Percentiles rank a stretch among this genome's conserved stretches.
Conservation (phyloP, 2,888 invertebrate species). For the Gonocerus acuteangulatus region DNA sequence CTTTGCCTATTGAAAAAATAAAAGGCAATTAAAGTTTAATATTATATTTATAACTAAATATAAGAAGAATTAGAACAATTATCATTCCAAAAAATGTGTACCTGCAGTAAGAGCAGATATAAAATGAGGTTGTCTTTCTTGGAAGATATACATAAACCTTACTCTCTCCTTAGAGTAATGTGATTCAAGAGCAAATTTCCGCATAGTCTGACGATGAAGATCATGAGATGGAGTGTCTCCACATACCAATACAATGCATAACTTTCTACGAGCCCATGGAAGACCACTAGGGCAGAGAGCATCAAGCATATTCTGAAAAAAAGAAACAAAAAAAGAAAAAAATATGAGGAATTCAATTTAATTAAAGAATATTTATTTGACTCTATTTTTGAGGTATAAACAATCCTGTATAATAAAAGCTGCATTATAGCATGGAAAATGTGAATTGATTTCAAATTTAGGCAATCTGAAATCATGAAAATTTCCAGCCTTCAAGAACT, state of each 20-base stretch:
- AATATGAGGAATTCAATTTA: constrained; percentile 4
- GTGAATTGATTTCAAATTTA: too few relatives aligned
- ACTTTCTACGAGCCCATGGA: constrained; percentile 63
- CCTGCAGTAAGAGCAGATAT: constrained; percentile 58
- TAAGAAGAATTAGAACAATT: neutral
- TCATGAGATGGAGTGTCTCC: constrained; percentile 55
- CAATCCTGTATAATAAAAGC: too few relatives aligned
- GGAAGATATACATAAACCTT: constrained; percentile 77
- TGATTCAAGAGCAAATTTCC: constrained; percentile 62
- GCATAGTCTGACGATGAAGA: constrained; percentile 58
- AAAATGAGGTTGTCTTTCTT: constrained; percentile 75
- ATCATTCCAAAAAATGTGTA: too few relatives aligned
- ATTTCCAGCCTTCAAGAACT: too few relatives aligned
- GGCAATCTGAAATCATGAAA: too few relatives aligned
- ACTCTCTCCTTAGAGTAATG: constrained; percentile 60
- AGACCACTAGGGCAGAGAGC: constrained; percentile 83
- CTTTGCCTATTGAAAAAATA: constrained; percentile 45
- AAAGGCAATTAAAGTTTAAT: too few relatives aligned
- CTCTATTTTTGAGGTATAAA: too few relatives aligned
- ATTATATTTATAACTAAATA: neutral
- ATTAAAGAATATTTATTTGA: too few relatives aligned
- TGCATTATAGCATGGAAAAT: too few relatives aligned
- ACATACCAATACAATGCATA: constrained; percentile 74
- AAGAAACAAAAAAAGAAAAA: constrained; percentile 27
- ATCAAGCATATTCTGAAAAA: constrained; percentile 61